A percentile compares a stretch with the other conserved stretches of the same genome.
These are phyloP conservation scores for Damaliscus lunatus DNA, from an alignment of 2,113 vertebrate species.

Conservation along the genomic window DNA sequence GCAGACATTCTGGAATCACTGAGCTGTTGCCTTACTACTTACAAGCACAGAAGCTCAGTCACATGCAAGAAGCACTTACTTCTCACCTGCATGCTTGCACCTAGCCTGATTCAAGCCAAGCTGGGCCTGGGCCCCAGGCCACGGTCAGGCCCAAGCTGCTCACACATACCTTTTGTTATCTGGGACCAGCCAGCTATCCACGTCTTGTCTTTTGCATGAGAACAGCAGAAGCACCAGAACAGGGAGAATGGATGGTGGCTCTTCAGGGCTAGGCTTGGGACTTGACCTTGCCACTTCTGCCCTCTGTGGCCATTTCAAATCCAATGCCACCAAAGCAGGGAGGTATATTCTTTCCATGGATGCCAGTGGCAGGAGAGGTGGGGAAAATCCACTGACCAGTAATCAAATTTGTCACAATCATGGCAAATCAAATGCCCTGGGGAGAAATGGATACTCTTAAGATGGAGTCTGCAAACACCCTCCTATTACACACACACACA, in stretches of 20 bases:
- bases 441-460: not conserved
- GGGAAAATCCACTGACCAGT: not conserved
- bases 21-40: not conserved
- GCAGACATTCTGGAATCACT: not conserved
- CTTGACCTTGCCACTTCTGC: not conserved
- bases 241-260: not conserved
- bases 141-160: not conserved
- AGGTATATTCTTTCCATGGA: not conserved
- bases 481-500: not conserved
- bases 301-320: not conserved
- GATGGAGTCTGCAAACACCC: not conserved
- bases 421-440: not conserved
- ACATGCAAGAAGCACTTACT: not conserved
- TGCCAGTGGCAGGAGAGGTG: not conserved
- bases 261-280: not conserved
- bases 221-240: not conserved
- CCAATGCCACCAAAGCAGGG: rapidly evolving
- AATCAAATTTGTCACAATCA: not conserved
- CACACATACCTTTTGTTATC: not conserved
- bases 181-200: not conserved
- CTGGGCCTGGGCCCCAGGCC: not conserved
- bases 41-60: not conserved
- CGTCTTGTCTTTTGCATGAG: not conserved
- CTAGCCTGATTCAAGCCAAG: not conserved
- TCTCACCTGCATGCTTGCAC: not conserved